These are phyloP conservation scores for Sipha flava DNA, from an alignment of 1,140 invertebrate genomes.

Conservation along the genomic window DNA sequence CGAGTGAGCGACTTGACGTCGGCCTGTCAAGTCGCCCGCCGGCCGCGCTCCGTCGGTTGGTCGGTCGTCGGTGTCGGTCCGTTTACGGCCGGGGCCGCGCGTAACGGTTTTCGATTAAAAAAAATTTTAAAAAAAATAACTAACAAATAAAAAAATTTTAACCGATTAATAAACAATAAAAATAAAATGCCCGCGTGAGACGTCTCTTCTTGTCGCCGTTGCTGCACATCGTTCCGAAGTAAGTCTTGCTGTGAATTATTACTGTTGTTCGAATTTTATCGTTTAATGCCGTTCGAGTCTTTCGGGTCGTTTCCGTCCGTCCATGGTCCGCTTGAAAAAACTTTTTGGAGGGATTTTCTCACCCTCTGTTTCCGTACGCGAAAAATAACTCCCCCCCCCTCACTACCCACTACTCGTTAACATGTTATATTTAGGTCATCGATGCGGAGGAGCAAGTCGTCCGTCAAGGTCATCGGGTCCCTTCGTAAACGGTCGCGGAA, in stretches of 20 bases:
- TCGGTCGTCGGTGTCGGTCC: background rate
- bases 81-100: background rate
- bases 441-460: background rate
- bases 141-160: background rate
- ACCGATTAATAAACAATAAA: too few species aligned
- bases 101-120: too few species aligned
- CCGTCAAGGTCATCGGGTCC: constrained; percentile 9
- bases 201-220: background rate
- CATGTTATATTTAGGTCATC: background rate
- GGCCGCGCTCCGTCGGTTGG: too few species aligned
- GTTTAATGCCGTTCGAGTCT: too few species aligned
- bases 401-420: too few species aligned
- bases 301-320: too few species aligned
- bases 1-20: constrained; percentile 15
- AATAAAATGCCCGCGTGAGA: background rate
- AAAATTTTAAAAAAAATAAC: background rate
- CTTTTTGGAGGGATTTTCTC: too few species aligned
- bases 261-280: too few species aligned
- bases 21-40: background rate
- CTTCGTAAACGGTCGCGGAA: background rate
- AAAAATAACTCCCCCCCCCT: too few species aligned
- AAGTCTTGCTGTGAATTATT: too few species aligned
- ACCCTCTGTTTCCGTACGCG: background rate
- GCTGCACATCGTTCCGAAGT: background rate
- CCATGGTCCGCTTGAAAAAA: too few species aligned